Base-by-base conservation (phyloP, 2,797 vertebrate genomes). In the Eospalax fontanierii region DNA sequence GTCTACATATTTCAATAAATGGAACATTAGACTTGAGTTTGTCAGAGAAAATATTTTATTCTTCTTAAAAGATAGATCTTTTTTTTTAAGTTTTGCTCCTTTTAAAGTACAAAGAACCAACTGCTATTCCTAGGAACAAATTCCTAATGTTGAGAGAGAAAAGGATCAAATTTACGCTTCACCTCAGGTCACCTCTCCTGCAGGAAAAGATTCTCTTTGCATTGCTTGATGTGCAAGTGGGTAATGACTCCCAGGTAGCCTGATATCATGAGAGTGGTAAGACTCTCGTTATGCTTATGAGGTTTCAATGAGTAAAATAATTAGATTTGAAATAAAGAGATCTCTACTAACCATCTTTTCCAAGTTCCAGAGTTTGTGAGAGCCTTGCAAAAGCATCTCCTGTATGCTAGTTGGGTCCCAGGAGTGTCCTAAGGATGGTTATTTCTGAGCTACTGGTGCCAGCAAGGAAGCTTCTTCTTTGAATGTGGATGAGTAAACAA, bases 391-490 rank as follows among this genome's bases (percentile, higher is more conserved):
- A 94, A 46, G 54, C 40, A 92, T 38, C 84, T 93, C 86, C 71
- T 94, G 85, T 35, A 78, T 89, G 78, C 90, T 82, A 94, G 66
- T 86, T 90, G 89, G 96, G 83, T 97, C 85, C 81, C 88, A 90
- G 54, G 71, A 95, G 80, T 75, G 81, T 93, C 91, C 92, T 97
- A 96, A 92, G 10, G 24, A 95, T 81, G 96, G 89, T 81, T 97
- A 97, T 96, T 97, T 98, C 98, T 96, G 96, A 98, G 93, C 88
- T 46, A 96, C 81, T 54, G 87, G 16, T 1, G 1, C 75, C 79
- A 40, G 83, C 19, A 70, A 50, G 59, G 93, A 95, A 40, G 85
- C 66, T 95, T 87, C 82, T 96, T 43, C 85, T 93, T 97, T 90
- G 84, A 96, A 94, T 78, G 76, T 92, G 95, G 80, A 81, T 90